phyloP scores from a whole-genome alignment of 2,113 vertebrate genomes.

The Myiopsitta monachus region DNA sequence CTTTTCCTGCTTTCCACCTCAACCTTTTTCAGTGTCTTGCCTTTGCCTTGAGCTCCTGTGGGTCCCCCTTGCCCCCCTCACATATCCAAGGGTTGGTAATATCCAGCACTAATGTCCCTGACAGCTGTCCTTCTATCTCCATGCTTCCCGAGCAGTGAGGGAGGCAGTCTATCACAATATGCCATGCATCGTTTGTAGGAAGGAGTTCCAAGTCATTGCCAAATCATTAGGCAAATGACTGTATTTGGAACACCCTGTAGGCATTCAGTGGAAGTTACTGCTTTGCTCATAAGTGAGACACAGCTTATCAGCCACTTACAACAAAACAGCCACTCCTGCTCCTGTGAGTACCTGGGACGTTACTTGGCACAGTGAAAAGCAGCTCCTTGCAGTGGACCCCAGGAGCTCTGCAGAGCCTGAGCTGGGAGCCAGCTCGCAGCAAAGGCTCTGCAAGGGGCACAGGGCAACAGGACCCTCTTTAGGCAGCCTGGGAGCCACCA shows the following conservation, averaged over 20 bases:
- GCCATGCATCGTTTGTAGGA: not conserved
- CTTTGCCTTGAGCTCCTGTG: not conserved
- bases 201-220: not conserved
- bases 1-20: not conserved
- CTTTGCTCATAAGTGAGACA: not conserved
- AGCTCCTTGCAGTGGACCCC: not conserved
- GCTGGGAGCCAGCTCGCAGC: fast-evolving
- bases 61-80: fast-evolving
- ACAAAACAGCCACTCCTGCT: not conserved
- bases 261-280: not conserved
- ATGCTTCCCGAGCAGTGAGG: fast-evolving
- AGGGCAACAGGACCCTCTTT: not conserved
- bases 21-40: not conserved
- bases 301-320: not conserved
- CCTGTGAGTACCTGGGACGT: not conserved
- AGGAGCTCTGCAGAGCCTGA: not conserved
- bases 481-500: not conserved
- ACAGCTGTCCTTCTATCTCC: not conserved
- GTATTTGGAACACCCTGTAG: not conserved
- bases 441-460: too few species aligned
- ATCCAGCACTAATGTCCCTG: not conserved
- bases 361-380: not conserved
- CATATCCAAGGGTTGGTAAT: not conserved
- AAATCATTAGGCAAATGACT: not conserved
- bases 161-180: not conserved